phyloP scores from a whole-genome alignment of 2,113 vertebrate genomes.

The Sylvilagus bachmani region DNA sequence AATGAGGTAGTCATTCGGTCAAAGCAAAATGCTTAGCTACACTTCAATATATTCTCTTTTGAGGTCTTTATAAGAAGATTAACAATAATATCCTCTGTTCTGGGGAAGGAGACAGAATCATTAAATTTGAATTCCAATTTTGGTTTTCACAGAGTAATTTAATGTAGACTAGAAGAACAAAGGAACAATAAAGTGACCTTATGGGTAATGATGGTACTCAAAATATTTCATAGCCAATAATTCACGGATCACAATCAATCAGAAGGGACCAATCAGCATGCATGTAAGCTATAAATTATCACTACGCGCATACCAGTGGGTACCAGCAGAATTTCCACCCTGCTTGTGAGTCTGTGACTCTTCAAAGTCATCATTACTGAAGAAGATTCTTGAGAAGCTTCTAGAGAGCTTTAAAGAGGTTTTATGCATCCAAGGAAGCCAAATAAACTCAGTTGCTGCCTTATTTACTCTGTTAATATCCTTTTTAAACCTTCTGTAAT shows the following conservation, averaged over 20 bases:
- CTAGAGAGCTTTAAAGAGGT: neutral
- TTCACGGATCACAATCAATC: neutral
- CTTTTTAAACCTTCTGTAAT: neutral
- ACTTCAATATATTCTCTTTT: neutral
- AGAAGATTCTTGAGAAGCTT: neutral
- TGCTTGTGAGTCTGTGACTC: neutral
- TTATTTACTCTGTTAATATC: neutral
- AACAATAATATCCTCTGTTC: neutral
- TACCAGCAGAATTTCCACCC: neutral
- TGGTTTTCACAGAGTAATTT: neutral
- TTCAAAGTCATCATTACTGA: neutral
- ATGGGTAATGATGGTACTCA: neutral
- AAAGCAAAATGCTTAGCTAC: neutral
- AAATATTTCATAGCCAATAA: neutral
- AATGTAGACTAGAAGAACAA: neutral
- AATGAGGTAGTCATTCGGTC: neutral
- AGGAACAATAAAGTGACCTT: neutral
- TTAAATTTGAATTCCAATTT: neutral
- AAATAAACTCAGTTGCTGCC: neutral
- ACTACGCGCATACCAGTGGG: too few relatives aligned
- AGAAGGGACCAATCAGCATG: neutral
- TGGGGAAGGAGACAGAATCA: neutral
- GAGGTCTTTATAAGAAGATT: neutral
- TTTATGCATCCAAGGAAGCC: neutral
- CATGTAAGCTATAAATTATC: neutral